Evolutionary conservation across 2,797 vertebrate species (phyloP).

Genomic region (Rhyacichthys aspro): DNA sequence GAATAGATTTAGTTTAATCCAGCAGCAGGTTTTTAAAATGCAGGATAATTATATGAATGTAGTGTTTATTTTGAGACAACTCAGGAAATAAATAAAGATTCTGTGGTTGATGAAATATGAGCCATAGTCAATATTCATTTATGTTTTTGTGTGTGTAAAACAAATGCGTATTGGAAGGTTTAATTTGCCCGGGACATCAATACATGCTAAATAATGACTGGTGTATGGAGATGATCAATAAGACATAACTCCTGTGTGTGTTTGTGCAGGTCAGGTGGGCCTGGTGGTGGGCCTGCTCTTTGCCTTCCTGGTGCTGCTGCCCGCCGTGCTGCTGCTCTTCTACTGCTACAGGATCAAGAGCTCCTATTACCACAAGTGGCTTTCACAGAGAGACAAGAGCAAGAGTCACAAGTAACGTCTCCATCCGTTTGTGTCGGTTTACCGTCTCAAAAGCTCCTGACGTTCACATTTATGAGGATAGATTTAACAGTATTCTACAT

Average conservation of each 20-base stretch:
- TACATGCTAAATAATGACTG: not conserved
- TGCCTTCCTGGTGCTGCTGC: conserved; percentile 85
- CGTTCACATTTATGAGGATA: too few relatives aligned
- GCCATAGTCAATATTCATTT: not conserved
- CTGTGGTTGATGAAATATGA: conserved; percentile 7
- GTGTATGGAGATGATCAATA: not conserved
- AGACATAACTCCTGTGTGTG: conserved; percentile 10
- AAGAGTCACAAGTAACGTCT: conserved; percentile 72
- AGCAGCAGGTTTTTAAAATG: too few relatives aligned
- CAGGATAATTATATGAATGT: conserved; percentile 1
- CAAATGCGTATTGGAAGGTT: not conserved
- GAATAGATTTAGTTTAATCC: not conserved
- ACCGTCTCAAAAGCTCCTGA: not conserved
- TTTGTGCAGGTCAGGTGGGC: conserved; percentile 76
- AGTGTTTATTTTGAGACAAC: not conserved
- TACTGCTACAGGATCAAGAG: conserved; percentile 83
- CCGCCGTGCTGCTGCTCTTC: conserved; percentile 76
- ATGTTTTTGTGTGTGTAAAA: conserved; percentile 3
- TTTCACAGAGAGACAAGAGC: conserved; percentile 78
- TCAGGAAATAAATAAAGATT: not conserved
- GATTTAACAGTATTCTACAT: too few relatives aligned
- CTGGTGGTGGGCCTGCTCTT: conserved; percentile 80
- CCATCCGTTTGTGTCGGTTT: not conserved
- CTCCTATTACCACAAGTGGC: conserved; percentile 78
- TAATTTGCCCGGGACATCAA: not conserved